These are phyloP conservation scores for Sus cebifrons DNA, from an alignment of 2,797 vertebrate species.

Conservation along the genomic window DNA sequence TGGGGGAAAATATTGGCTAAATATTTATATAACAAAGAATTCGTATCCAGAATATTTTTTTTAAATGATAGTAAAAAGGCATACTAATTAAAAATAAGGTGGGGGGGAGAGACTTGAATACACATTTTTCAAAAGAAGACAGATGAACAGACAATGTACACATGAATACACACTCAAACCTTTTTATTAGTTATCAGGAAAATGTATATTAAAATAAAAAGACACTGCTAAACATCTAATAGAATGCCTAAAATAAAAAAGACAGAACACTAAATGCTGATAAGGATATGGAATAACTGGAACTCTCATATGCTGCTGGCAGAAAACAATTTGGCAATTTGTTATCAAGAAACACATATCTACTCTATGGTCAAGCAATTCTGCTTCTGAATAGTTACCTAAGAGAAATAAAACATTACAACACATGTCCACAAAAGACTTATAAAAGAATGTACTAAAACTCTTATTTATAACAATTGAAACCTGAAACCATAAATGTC, in stretches of 20 bases:
- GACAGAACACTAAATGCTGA: neutral
- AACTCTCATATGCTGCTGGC: neutral
- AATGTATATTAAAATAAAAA: neutral
- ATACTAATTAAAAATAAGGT: constrained; percentile 7
- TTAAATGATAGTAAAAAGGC: neutral
- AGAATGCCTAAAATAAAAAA: neutral
- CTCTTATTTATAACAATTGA: neutral
- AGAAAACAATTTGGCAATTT: neutral
- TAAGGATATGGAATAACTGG: neutral
- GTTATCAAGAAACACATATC: neutral
- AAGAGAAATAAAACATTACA: constrained; percentile 34
- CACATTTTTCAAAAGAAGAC: neutral
- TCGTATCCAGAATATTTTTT: neutral
- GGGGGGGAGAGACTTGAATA: neutral
- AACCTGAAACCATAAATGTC: neutral
- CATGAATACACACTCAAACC: neutral
- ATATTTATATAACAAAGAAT: neutral
- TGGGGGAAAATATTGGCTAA: neutral
- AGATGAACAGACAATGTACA: neutral
- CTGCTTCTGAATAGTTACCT: neutral
- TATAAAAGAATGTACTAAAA: neutral
- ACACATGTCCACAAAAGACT: neutral
- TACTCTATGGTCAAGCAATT: neutral
- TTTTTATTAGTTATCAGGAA: constrained; percentile 40
- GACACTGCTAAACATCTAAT: neutral